Percentiles rank a stretch among this genome's conserved stretches.
These are phyloP conservation scores for Stichopus chloronotus DNA, from an alignment of 35 echinoderm and acorn worm genomes.

Conservation along the genomic window DNA sequence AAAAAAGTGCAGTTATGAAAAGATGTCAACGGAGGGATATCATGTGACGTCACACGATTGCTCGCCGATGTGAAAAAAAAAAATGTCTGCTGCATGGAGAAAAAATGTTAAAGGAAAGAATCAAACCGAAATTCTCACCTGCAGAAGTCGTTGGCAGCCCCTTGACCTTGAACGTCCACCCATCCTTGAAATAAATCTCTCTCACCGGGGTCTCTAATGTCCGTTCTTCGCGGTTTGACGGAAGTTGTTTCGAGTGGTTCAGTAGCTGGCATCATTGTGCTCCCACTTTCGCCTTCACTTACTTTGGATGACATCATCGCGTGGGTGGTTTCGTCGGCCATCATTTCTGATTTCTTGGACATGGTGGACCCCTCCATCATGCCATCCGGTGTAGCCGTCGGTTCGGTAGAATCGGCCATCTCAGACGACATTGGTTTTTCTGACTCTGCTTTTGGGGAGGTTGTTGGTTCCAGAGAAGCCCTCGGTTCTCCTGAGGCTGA, in stretches of 20 bases:
- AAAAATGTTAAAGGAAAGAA: no score
- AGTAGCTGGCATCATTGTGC: background rate
- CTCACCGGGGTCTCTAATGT: conserved; percentile 61
- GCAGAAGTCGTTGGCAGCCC: conserved; percentile 82
- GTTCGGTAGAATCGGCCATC: background rate
- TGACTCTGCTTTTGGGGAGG: background rate
- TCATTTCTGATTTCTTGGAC: background rate
- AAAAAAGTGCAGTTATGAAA: background rate
- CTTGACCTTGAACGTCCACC: conserved; percentile 83
- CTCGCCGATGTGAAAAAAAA: no score
- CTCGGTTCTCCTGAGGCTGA: background rate
- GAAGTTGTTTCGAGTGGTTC: background rate
- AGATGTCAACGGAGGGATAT: background rate
- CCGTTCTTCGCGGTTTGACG: conserved; percentile 58
- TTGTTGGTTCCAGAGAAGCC: background rate
- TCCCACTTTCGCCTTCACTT: background rate
- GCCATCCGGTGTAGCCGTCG: background rate
- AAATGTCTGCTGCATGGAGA: no score
- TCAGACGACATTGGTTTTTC: background rate
- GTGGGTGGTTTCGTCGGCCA: background rate
- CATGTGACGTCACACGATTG: background rate
- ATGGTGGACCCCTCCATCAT: background rate
- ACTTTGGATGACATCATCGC: background rate
- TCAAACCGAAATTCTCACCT: conserved; percentile 27
- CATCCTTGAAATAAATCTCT: conserved; percentile 66